Percentiles rank a stretch among this genome's conserved stretches.
phyloP scores from a whole-genome alignment of 53 echinoderm and acorn worm genomes.

The Patiria pectinifera region DNA sequence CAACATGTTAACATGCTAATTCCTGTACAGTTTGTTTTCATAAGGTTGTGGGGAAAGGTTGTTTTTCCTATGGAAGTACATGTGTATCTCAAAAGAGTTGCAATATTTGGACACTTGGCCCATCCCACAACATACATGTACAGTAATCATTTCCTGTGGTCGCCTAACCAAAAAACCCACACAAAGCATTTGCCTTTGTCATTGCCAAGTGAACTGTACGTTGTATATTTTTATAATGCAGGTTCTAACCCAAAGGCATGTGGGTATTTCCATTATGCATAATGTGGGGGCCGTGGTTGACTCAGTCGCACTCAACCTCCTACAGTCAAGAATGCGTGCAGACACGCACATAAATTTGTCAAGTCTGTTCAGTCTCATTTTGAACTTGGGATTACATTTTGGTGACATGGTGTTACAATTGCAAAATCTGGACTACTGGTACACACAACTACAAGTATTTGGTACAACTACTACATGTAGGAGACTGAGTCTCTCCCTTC shows the following conservation, averaged over 20 bases:
- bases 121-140: background rate
- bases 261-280: constrained; percentile 44
- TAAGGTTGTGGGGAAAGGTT: background rate
- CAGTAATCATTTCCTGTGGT: constrained; percentile 54
- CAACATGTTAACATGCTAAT: constrained; percentile 11
- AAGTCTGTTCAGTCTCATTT: background rate
- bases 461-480: too few relatives aligned
- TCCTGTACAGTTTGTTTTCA: background rate
- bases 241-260: constrained; percentile 7
- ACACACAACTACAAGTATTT: too few relatives aligned
- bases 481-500: background rate
- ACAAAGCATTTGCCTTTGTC: constrained; percentile 17
- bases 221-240: background rate
- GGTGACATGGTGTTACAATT: background rate
- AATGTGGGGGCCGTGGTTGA: constrained; percentile 43
- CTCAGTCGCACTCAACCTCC: background rate
- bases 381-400: background rate
- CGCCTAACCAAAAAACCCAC: constrained; percentile 18
- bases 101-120: background rate
- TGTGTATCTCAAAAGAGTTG: background rate
- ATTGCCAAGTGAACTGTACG: constrained; percentile 22
- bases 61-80: background rate
- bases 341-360: background rate
- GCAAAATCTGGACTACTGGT: background rate
- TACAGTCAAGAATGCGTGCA: background rate